Conservation (phyloP, 1,140 invertebrate genomes). For the Drosophila equinoxialis region DNA sequence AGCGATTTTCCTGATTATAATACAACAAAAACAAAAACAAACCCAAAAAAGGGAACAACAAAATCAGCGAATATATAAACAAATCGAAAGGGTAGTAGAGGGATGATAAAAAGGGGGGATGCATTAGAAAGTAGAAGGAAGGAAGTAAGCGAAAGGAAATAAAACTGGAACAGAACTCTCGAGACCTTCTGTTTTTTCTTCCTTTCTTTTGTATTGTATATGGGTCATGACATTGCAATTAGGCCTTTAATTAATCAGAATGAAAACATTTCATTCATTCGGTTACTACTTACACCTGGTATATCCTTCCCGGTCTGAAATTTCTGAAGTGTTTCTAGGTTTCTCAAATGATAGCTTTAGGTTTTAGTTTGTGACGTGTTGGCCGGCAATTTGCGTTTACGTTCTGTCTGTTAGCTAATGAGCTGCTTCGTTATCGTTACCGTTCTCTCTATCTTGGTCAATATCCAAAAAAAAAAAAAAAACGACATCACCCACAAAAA, state of each 20-base stretch:
- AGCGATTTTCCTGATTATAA: conserved; percentile 50
- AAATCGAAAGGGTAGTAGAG: conserved; percentile 48
- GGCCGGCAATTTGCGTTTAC: conserved; percentile 6
- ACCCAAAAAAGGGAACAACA: conserved; percentile 2
- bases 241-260: conserved; percentile 65
- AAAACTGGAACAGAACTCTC: neutral
- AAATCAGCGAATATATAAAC: conserved; percentile 51
- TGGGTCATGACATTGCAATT: conserved; percentile 51
- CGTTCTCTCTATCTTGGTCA: conserved; percentile 5
- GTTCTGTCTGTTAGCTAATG: conserved; percentile 29
- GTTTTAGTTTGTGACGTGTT: neutral
- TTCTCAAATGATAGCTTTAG: neutral
- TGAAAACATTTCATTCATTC: conserved; percentile 49
- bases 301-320: conserved; percentile 5
- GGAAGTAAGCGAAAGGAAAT: conserved; percentile 13
- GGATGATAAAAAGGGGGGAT: neutral
- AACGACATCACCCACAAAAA: conserved; percentile 11
- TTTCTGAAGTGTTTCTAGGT: neutral
- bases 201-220: conserved; percentile 11
- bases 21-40: conserved; percentile 8
- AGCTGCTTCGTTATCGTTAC: conserved; percentile 14
- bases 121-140: neutral
- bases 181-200: conserved; percentile 18
- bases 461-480: conserved; percentile 24
- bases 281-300: conserved; percentile 1